Conservation (phyloP, 2,888 invertebrate species). For the Herminia tarsipennalis region DNA sequence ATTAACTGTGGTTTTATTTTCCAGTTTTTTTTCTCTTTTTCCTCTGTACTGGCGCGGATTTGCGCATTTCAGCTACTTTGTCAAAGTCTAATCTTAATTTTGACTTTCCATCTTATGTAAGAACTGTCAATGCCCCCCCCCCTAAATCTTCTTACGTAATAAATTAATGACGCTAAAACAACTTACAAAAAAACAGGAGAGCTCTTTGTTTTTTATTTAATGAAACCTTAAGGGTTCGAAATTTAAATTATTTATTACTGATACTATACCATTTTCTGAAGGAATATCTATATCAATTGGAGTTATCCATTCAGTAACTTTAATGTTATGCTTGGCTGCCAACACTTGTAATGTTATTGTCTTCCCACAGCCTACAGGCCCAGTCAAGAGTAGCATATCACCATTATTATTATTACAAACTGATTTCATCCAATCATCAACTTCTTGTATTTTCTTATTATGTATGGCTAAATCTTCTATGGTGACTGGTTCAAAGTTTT, state of each 20-base stretch:
- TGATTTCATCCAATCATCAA: constrained; percentile 88
- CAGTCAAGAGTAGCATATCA: constrained; percentile 89
- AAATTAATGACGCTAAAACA: too few relatives aligned
- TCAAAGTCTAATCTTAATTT: too few relatives aligned
- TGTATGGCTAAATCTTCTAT: constrained; percentile 90
- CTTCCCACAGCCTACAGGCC: constrained; percentile 95
- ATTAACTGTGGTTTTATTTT: too few relatives aligned
- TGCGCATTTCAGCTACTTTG: too few relatives aligned
- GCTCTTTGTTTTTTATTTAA: too few relatives aligned
- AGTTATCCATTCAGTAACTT: constrained; percentile 93
- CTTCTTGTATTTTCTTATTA: constrained; percentile 90
- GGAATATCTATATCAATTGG: constrained; percentile 89
- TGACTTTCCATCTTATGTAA: too few relatives aligned
- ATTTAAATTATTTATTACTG: not conserved
- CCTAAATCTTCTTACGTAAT: too few relatives aligned
- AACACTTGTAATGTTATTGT: constrained; percentile 89
- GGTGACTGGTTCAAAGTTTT: constrained; percentile 85
- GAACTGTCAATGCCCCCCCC: too few relatives aligned
- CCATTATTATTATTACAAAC: constrained; percentile 59
- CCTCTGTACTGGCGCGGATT: too few relatives aligned
- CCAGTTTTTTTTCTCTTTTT: too few relatives aligned
- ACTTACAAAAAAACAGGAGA: too few relatives aligned
- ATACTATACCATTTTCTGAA: constrained; percentile 72
- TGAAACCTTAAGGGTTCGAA: too few relatives aligned
- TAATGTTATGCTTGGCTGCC: constrained; percentile 86